Percentiles rank a stretch among this genome's conserved stretches.
phyloP scores from a whole-genome alignment of 92 coral and sea anemone genomes.

The Scolanthus callimorphus region DNA sequence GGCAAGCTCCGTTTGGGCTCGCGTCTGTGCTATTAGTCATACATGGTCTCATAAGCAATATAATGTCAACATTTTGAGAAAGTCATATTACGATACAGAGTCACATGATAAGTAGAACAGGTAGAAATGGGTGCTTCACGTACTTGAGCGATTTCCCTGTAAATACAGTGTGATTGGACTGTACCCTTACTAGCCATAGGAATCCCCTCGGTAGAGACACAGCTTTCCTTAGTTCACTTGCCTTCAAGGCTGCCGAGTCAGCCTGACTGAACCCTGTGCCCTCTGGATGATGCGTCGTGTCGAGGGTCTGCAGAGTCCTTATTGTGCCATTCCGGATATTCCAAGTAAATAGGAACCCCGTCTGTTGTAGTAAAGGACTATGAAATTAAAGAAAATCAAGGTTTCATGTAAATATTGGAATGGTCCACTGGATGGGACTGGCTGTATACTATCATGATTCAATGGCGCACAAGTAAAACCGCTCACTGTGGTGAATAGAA shows the following conservation, averaged over 20 bases:
- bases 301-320: slow-evolving; percentile 51
- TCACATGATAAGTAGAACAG: slow-evolving; percentile 68
- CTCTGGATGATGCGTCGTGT: slow-evolving; percentile 39
- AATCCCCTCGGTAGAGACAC: slow-evolving; percentile 46
- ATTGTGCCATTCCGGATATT: slow-evolving; percentile 63
- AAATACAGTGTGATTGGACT: slow-evolving; percentile 86
- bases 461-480: too few species aligned
- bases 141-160: slow-evolving; percentile 67
- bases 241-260: slow-evolving; percentile 49
- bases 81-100: not conserved
- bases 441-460: too few species aligned
- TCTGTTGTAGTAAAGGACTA: slow-evolving; percentile 60
- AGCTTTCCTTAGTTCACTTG: slow-evolving; percentile 45
- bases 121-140: slow-evolving; percentile 75
- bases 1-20: slow-evolving; percentile 74
- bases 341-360: slow-evolving; percentile 91
- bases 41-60: too few species aligned
- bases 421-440: too few species aligned
- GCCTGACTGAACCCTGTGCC: slow-evolving; percentile 38
- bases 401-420: too few species aligned
- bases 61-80: too few species aligned
- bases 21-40: too few species aligned
- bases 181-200: slow-evolving; percentile 52
- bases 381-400: too few species aligned
- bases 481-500: too few species aligned